Conservation (phyloP, 2,113 vertebrate species). For the Amblyopsis rosae region DNA sequence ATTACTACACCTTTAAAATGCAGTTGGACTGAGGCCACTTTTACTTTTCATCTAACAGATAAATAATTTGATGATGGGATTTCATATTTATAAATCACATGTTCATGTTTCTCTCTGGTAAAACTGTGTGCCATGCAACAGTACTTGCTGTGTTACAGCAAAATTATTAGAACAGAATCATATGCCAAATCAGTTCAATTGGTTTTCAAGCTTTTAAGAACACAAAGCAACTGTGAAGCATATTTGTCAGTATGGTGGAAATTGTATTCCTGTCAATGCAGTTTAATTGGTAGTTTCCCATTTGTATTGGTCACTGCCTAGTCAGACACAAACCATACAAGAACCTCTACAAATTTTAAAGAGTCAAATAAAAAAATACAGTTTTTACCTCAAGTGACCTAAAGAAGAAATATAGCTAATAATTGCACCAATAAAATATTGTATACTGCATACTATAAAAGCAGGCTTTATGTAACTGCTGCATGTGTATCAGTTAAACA, state of each 20-base stretch:
- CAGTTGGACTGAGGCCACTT: background rate
- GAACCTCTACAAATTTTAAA: constrained; percentile 48
- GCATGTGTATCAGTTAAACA: too few species aligned
- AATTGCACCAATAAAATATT: too few species aligned
- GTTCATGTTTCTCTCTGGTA: constrained; percentile 16
- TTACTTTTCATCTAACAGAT: background rate
- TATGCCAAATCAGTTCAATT: constrained; percentile 29
- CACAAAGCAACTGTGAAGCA: constrained; percentile 39
- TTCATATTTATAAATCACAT: background rate
- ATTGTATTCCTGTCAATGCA: background rate
- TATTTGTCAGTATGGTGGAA: constrained; percentile 37
- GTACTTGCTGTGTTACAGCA: constrained; percentile 18
- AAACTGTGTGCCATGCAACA: background rate
- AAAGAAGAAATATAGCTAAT: background rate
- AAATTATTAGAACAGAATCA: constrained; percentile 35
- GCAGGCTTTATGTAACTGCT: too few species aligned
- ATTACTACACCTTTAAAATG: background rate
- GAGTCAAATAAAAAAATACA: constrained; percentile 4
- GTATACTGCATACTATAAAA: too few species aligned
- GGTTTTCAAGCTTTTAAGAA: constrained; percentile 30
- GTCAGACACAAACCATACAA: constrained; percentile 8
- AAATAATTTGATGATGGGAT: background rate
- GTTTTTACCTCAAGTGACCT: constrained; percentile 39
- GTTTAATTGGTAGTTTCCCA: constrained; percentile 33
- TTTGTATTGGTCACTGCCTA: constrained; percentile 30